Conservation (phyloP, 2,888 invertebrate species). For the Drosophila anomalata region DNA sequence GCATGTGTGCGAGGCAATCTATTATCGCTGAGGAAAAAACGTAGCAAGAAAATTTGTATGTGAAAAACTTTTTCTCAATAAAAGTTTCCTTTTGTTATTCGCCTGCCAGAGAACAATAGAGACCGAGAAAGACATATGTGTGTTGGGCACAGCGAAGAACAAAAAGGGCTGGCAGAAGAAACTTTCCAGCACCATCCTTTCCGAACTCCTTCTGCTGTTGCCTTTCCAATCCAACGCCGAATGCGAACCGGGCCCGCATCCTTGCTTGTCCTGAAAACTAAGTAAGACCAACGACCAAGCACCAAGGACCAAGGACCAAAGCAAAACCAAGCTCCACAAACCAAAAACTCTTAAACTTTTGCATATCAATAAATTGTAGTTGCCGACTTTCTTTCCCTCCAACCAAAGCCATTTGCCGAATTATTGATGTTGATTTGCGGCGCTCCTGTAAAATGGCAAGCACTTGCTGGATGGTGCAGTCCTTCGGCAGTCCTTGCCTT, state of each 20-base stretch:
- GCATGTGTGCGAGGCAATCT: slow-evolving; percentile 62
- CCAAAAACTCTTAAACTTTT: slow-evolving; percentile 72
- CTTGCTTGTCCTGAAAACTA: slow-evolving; percentile 2
- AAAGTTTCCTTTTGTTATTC: slow-evolving; percentile 73
- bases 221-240: slow-evolving; percentile 40
- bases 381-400: slow-evolving; percentile 16
- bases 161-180: slow-evolving; percentile 51
- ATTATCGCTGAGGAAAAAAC: slow-evolving; percentile 70
- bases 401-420: slow-evolving; percentile 50
- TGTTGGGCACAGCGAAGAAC: slow-evolving; percentile 27
- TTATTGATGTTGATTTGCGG: slow-evolving; percentile 80
- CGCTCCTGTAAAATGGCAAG: slow-evolving; percentile 58
- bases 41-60: slow-evolving; percentile 75
- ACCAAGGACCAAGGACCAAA: slow-evolving; percentile 50
- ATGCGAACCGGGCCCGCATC: slow-evolving; percentile 53
- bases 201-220: slow-evolving; percentile 28
- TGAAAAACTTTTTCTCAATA: slow-evolving; percentile 76
- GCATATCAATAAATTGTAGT: slow-evolving; percentile 78
- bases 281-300: slow-evolving; percentile 39
- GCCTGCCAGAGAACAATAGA: slow-evolving; percentile 65
- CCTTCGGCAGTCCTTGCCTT: slow-evolving; percentile 20
- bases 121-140: slow-evolving; percentile 33
- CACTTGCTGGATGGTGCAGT: slow-evolving; percentile 47
- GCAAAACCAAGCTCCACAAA: slow-evolving; percentile 52
- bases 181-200: slow-evolving; percentile 44